Evolutionary conservation across 1,140 invertebrate genomes (phyloP), one percentile per base, ranked within the genome.

Genomic region (Diuraphis noxia): DNA sequence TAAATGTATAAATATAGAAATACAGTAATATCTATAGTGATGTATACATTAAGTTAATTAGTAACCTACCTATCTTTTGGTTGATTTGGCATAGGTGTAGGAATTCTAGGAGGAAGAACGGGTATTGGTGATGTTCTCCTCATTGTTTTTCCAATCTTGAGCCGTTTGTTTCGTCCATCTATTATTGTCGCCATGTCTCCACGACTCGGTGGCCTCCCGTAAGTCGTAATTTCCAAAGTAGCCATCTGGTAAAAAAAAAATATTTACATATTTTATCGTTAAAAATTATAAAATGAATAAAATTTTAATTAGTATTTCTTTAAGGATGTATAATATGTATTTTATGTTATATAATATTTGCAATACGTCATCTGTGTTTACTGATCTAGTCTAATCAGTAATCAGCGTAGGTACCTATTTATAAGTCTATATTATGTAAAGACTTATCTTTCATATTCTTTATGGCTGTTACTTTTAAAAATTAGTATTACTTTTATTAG

Each of bases 101-200:
- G 89, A 52, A 91, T 91, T 25, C 89, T 79, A 21, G 89, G 89
- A 25, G 89, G 89, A 25, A 52, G 77, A 38, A 91, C 89, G 9
- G 89, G 89, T 49, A 91, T 91, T 46, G 89, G 89, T 9, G 46
- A 82, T 30, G 43, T 79, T 40, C 72, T 82, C 82, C 46, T 82
- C 13, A 36, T 91, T 17, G 43, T 49, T 49, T 81, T 91, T 52
- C 63, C 72, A 13, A 91, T 46, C 21, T 43, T 81, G 17, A 38
- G 25, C 34, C 77, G 89, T 82, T 81, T 52, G 30, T 46, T 38
- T 8, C 77, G 89, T 46, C 89, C 89, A 30, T 79, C 89, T 9
- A 81, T 82, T 25, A 81, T 91, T 49, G 41, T 38, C 9, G 41
- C 77, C 34, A 81, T 49, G 23, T 81, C 41, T 34, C 89, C 89